These are phyloP conservation scores for Drosophila leonis DNA, from an alignment of 2,888 invertebrate genomes.

Conservation along the genomic window DNA sequence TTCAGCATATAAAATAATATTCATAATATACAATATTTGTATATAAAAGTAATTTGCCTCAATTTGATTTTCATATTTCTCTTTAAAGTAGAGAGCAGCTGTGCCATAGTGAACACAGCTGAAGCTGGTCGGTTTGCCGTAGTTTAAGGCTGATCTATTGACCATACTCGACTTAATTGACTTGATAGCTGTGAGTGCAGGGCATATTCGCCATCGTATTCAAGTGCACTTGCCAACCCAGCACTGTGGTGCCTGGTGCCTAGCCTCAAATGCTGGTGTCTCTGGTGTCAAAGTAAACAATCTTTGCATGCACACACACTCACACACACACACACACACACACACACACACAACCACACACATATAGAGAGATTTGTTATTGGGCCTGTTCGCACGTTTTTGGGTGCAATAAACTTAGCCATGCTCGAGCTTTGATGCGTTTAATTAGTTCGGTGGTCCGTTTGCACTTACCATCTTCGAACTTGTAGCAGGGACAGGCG, in stretches of 20 bases:
- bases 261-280: conserved; percentile 11
- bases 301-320: conserved; percentile 42
- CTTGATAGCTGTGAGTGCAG: conserved; percentile 6
- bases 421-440: conserved; percentile 59
- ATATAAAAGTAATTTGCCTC: background rate
- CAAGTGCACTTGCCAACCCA: conserved; percentile 18
- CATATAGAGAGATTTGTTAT: conserved; percentile 39
- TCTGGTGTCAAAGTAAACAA: conserved; percentile 61
- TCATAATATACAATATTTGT: too few relatives aligned
- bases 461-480: conserved; percentile 91
- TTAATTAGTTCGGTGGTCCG: conserved; percentile 54
- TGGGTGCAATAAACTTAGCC: conserved; percentile 62
- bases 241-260: conserved; percentile 1
- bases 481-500: conserved; percentile 96
- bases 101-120: background rate
- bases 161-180: conserved; percentile 8
- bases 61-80: background rate
- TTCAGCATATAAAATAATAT: too few relatives aligned
- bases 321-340: background rate
- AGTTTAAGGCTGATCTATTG: background rate
- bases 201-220: conserved; percentile 14
- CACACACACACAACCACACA: conserved; percentile 4
- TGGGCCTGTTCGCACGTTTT: conserved; percentile 57
- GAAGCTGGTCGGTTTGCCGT: background rate
- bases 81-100: background rate